These are phyloP conservation scores for Hesperophylax magnus DNA, from an alignment of 1,140 invertebrate species.

Conservation along the genomic window DNA sequence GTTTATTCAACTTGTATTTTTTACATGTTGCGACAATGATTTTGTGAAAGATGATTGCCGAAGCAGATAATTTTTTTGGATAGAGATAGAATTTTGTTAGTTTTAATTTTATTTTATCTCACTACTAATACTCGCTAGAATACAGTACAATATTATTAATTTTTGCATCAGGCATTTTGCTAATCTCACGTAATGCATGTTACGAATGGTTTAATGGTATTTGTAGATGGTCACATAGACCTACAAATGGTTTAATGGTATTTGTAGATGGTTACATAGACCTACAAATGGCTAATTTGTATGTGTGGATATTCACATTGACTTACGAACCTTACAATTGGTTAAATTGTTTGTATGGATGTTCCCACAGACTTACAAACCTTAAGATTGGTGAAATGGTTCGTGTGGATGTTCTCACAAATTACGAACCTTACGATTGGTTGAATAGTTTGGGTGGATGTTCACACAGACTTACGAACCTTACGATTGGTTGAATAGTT, in stretches of 20 bases:
- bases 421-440: too few relatives aligned
- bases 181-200: not conserved
- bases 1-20: not conserved
- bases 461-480: too few relatives aligned
- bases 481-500: too few relatives aligned
- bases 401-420: too few relatives aligned
- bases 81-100: not conserved
- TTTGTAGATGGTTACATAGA: too few relatives aligned
- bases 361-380: too few relatives aligned
- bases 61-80: slow-evolving; percentile 18
- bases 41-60: slow-evolving; percentile 17
- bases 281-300: not conserved
- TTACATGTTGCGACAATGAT: slow-evolving; percentile 8
- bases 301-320: slow-evolving; percentile 1
- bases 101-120: slow-evolving; percentile 3
- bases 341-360: not conserved
- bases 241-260: too few relatives aligned
- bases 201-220: too few relatives aligned
- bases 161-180: slow-evolving; percentile 20
- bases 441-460: too few relatives aligned
- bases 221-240: too few relatives aligned
- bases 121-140: slow-evolving; percentile 30
- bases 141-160: slow-evolving; percentile 28
- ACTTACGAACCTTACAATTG: not conserved
- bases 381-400: too few relatives aligned